Conservation (phyloP, 1,140 invertebrate genomes). For the Lucilia cuprina region DNA sequence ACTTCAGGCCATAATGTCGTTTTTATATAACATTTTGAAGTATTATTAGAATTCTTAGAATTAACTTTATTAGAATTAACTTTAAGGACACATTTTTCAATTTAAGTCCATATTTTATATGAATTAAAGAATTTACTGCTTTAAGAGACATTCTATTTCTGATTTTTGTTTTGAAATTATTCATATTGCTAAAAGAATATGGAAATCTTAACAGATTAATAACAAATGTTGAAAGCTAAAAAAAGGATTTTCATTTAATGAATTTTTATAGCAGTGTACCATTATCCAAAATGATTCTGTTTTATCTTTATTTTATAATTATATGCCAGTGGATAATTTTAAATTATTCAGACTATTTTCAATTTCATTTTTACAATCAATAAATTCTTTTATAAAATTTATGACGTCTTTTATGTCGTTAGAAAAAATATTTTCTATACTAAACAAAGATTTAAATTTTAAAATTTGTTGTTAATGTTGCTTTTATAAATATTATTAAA, state of each 20-base stretch:
- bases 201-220: slow-evolving; percentile 10
- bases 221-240: background rate
- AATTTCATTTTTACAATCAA: background rate
- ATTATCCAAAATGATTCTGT: background rate
- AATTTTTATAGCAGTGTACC: background rate
- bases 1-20: too few species aligned
- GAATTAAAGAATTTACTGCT: too few species aligned
- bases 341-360: background rate
- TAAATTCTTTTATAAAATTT: background rate
- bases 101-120: too few species aligned
- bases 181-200: background rate
- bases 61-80: too few species aligned
- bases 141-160: background rate
- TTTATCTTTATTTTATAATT: background rate
- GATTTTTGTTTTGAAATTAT: slow-evolving; percentile 14
- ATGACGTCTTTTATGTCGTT: background rate
- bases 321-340: slow-evolving; percentile 19
- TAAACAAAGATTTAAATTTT: slow-evolving; percentile 1
- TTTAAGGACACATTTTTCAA: too few species aligned
- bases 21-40: too few species aligned
- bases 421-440: slow-evolving; percentile 7
- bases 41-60: too few species aligned
- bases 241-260: background rate
- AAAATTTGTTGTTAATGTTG: background rate
- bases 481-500: background rate